A percentile compares a stretch with the other conserved stretches of the same genome.
Conservation (phyloP, 30 jellyfish, hydroid and myxozoan species). For the Chironex yamaguchii region DNA sequence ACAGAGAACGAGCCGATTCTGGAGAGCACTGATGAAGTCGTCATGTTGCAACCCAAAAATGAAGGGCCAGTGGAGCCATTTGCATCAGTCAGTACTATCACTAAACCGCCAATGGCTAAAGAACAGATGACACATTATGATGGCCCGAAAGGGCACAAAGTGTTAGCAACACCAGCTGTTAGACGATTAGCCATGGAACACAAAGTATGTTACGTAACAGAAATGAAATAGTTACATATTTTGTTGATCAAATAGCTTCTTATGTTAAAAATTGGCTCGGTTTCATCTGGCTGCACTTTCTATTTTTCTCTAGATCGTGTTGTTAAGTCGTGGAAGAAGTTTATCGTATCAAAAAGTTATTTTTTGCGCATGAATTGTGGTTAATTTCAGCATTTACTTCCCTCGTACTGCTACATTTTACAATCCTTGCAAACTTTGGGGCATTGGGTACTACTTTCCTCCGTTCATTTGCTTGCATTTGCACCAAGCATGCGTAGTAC, state of each 20-base stretch:
- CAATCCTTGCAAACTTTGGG: no score
- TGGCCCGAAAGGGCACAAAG: not conserved
- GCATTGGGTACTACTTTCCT: no score
- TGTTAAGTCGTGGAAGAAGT: no score
- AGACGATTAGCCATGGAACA: conserved; percentile 94
- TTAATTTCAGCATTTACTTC: no score
- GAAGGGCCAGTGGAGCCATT: conserved; percentile 2
- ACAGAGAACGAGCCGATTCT: conserved; percentile 50
- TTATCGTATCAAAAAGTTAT: no score
- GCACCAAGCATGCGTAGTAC: no score
- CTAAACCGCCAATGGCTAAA: not conserved
- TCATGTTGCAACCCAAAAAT: conserved; percentile 70
- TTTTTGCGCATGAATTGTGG: no score
- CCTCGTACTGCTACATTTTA: no score
- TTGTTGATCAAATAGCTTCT: not conserved
- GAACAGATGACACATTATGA: not conserved
- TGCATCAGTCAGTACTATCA: not conserved
- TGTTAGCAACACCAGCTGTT: conserved; percentile 93
- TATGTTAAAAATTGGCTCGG: no score
- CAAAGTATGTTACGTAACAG: conserved; percentile 73
- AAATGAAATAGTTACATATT: not conserved
- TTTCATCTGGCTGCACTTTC: no score
- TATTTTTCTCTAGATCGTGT: no score
- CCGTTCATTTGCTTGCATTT: no score
- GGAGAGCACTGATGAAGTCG: conserved; percentile 17